Percentiles rank a stretch among this genome's conserved stretches.
phyloP scores from a whole-genome alignment of 2,888 invertebrate genomes.

The Drosophila barbarae region DNA sequence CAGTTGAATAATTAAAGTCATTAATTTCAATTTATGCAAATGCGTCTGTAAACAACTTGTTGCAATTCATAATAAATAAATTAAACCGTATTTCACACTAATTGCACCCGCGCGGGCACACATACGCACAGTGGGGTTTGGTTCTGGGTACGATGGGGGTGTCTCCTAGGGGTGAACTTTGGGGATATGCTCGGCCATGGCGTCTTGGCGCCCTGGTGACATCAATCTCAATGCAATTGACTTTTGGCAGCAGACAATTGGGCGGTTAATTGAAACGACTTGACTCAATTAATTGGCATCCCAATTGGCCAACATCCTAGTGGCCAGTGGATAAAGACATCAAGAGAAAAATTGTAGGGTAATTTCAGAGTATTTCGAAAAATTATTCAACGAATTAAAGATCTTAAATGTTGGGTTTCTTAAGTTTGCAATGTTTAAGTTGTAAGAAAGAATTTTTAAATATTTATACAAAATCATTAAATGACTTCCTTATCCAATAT shows the following conservation, averaged over 20 bases:
- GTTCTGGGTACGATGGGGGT: background rate
- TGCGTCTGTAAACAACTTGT: slow-evolving; percentile 75
- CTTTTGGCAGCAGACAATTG: slow-evolving; percentile 77
- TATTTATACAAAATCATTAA: background rate
- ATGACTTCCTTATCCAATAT: background rate
- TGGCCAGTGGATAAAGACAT: background rate
- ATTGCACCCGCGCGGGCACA: slow-evolving; percentile 63
- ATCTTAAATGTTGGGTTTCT: background rate
- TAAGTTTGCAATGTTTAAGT: background rate
- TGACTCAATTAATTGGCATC: slow-evolving; percentile 68
- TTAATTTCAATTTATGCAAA: slow-evolving; percentile 75
- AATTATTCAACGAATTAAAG: too few species aligned
- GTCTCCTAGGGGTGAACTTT: slow-evolving; percentile 2
- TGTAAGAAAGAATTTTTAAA: background rate
- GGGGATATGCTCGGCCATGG: slow-evolving; percentile 10
- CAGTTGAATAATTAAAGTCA: slow-evolving; percentile 73
- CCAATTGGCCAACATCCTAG: slow-evolving; percentile 24
- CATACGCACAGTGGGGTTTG: slow-evolving; percentile 24
- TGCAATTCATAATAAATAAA: slow-evolving; percentile 75
- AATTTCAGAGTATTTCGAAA: background rate
- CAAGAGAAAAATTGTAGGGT: fast-evolving
- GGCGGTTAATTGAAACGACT: slow-evolving; percentile 73
- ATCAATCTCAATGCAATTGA: slow-evolving; percentile 74
- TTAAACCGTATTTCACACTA: slow-evolving; percentile 75
- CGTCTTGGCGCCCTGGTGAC: slow-evolving; percentile 53